phyloP scores from a whole-genome alignment of 1,140 invertebrate species.

The Cepaea nemoralis region DNA sequence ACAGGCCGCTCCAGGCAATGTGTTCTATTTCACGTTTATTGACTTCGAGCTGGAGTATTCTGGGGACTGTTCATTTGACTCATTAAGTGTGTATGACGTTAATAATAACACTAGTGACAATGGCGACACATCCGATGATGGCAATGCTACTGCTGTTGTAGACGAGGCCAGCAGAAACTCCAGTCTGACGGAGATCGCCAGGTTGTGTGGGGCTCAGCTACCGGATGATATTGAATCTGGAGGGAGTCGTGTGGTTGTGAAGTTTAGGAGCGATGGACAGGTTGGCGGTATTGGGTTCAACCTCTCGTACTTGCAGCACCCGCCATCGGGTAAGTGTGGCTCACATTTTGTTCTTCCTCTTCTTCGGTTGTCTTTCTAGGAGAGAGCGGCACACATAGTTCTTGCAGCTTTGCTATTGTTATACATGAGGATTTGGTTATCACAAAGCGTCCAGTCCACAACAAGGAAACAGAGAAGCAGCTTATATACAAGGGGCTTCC shows the following conservation, averaged over 20 bases:
- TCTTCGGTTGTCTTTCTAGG: too few species aligned
- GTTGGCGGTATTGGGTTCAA: conserved; percentile 17
- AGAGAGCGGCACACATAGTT: too few species aligned
- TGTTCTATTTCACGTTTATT: conserved; percentile 9
- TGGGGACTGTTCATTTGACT: background rate
- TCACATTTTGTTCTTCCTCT: background rate
- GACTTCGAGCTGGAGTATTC: conserved; percentile 19
- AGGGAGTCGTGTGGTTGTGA: background rate
- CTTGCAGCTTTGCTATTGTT: too few species aligned
- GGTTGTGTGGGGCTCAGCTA: conserved; percentile 5
- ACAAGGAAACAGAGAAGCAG: too few species aligned
- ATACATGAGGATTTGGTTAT: too few species aligned
- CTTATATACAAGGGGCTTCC: too few species aligned
- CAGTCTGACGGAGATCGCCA: background rate
- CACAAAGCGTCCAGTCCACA: too few species aligned
- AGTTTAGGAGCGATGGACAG: background rate
- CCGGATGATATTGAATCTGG: conserved; percentile 15
- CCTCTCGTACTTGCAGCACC: background rate
- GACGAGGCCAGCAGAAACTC: background rate
- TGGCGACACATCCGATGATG: background rate
- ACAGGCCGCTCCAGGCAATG: background rate
- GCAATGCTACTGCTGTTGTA: background rate
- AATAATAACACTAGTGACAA: background rate
- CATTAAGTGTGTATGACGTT: background rate
- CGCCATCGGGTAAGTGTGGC: background rate